A percentile compares a stretch with the other conserved stretches of the same genome.
Evolutionary conservation across 2,888 invertebrate species (phyloP).

Genomic region (Andricus quercusramuli): DNA sequence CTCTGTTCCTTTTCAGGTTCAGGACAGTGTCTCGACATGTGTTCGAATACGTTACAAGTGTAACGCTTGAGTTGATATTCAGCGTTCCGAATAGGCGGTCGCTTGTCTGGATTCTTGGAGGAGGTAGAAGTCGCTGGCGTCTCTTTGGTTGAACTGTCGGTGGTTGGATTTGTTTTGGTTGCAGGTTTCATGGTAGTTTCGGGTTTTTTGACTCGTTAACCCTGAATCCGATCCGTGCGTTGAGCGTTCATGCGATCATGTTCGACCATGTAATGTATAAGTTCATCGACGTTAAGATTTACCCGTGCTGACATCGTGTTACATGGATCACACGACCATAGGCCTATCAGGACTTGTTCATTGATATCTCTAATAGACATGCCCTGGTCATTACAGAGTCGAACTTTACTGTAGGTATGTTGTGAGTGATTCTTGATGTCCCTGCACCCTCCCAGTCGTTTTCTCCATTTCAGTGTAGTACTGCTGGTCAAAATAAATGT

Average conservation of each 20-base stretch:
- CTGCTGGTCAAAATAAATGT: neutral
- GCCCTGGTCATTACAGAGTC: neutral
- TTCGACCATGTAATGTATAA: neutral
- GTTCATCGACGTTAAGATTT: neutral
- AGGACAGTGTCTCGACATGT: slow-evolving; percentile 32
- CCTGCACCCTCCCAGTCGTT: neutral
- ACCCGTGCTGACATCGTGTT: neutral
- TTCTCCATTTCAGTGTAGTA: neutral
- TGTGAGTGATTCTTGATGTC: neutral
- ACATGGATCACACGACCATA: neutral
- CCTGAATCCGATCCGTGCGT: neutral
- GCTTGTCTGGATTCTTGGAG: slow-evolving; percentile 39
- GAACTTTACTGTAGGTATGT: neutral
- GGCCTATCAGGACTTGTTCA: no score
- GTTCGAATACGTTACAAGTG: slow-evolving; percentile 43
- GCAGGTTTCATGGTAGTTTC: no score
- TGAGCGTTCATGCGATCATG: neutral
- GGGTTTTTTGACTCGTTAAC: no score
- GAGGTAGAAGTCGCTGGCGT: neutral
- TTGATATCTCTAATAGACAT: neutral
- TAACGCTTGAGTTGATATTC: slow-evolving; percentile 30
- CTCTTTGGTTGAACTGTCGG: no score
- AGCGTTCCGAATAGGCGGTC: slow-evolving; percentile 23
- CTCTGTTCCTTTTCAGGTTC: neutral
- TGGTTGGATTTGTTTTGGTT: no score